Base-by-base conservation (phyloP, 1,140 invertebrate species). In the Lethrus apterus region DNA sequence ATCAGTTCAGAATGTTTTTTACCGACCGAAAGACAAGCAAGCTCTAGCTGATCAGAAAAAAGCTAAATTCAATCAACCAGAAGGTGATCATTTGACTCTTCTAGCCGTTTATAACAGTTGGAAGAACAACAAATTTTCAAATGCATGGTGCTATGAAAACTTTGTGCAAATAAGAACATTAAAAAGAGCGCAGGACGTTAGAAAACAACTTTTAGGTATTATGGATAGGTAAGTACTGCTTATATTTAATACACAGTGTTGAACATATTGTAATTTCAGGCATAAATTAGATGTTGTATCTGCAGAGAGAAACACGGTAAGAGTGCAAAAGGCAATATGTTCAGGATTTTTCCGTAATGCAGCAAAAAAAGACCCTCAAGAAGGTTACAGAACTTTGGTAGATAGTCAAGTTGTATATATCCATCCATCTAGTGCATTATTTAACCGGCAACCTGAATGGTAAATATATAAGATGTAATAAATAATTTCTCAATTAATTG, bases 101-200 rank as follows among this genome's bases (percentile, higher is more conserved):
- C 67, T 99, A n/a, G 91, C 95, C 0, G 95, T 99, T 2, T 99
- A 98, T 65, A 99, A 99, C 64, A 95, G 94, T 15, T 99, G 97
- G 97, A 93, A 93, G 62, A 98, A 98, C 62, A 98, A 98, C 67
- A 97, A 98, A 65, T 98, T 98, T 69, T 95, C 91, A 1, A 96
- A 93, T 66, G 91, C 93, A 0, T 99, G 96, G 97, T 99, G 96
- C 68, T 98, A 96, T 64, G 96, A 99, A 66, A 99, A 99, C 71
- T 99, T 99, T 71, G 92, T 99, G 4, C 97, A 99, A 72, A 93
- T 95, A 20, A 70, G 96, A 14, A 98, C 94, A 0, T 68, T 99
- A 21, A 98, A 98, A 70, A 73, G 95, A 42, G 93, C 96, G 0
- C 95, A 99, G 69, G 97, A 99, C 73, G 94, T 99, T 0, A 74